A percentile compares a stretch with the other conserved stretches of the same genome.
Conservation (phyloP, 2,113 vertebrate genomes). For the Tichodroma muraria region DNA sequence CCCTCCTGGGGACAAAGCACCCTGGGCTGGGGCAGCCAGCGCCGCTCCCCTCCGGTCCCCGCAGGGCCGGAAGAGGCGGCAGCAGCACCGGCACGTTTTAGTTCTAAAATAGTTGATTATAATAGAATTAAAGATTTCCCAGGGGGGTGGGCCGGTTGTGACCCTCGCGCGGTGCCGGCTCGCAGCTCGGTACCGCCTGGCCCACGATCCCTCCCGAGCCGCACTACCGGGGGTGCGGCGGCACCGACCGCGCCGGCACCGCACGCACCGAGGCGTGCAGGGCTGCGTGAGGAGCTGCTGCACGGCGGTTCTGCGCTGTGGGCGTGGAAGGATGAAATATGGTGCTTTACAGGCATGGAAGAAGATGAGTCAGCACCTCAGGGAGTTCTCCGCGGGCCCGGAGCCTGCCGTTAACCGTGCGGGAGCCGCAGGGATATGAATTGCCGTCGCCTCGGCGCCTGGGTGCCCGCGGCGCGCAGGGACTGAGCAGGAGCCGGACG, state of each 20-base stretch:
- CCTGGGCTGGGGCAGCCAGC: neutral
- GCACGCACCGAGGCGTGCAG: neutral
- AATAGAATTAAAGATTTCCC: neutral
- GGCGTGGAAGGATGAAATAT: conserved; percentile 35
- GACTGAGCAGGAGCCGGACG: neutral
- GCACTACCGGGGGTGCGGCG: neutral
- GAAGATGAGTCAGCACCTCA: conserved; percentile 53
- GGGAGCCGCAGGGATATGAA: neutral
- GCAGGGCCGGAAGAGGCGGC: neutral
- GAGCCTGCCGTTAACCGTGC: conserved; percentile 13
- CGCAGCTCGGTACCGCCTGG: neutral
- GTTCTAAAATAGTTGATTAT: neutral
- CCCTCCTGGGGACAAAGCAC: neutral
- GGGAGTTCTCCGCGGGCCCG: conserved; percentile 21
- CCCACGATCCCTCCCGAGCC: neutral
- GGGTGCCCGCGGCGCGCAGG: neutral
- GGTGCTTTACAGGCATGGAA: conserved; percentile 39
- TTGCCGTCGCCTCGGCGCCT: neutral
- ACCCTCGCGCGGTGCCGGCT: neutral
- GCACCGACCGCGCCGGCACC: neutral
- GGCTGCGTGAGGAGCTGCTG: neutral
- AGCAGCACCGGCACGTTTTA: neutral
- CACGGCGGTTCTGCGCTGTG: neutral
- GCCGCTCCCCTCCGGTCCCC: neutral
- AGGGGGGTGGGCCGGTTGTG: neutral